Percentiles rank a stretch among this genome's conserved stretches.
These are phyloP conservation scores for Tachystola acroxantha DNA, from an alignment of 2,888 invertebrate genomes.

Conservation along the genomic window DNA sequence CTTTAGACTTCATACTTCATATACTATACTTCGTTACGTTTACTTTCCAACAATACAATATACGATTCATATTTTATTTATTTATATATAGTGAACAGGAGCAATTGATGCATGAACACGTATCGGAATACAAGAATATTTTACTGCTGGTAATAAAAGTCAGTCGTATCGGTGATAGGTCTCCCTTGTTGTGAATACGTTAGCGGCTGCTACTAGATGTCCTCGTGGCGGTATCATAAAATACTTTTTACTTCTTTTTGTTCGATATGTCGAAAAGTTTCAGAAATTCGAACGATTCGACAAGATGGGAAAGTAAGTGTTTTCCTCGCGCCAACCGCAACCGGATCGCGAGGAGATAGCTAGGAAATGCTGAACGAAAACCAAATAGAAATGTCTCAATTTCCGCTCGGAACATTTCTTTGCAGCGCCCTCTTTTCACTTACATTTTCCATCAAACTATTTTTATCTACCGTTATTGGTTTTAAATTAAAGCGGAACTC, in stretches of 20 bases:
- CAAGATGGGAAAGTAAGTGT: slow-evolving; percentile 35
- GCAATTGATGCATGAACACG: neutral
- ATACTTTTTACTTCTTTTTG: neutral
- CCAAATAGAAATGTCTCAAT: slow-evolving; percentile 72
- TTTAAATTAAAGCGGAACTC: slow-evolving; percentile 13
- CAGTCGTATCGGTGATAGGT: slow-evolving; percentile 3
- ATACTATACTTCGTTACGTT: too few species aligned
- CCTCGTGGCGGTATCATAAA: neutral
- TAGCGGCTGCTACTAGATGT: neutral
- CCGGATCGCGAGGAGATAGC: slow-evolving; percentile 53
- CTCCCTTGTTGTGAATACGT: slow-evolving; percentile 3
- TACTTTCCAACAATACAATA: too few species aligned
- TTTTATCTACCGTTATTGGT: slow-evolving; percentile 27
- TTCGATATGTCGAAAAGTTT: neutral
- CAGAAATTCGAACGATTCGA: neutral
- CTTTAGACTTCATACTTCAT: too few species aligned
- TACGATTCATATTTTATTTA: too few species aligned
- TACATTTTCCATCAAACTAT: slow-evolving; percentile 38
- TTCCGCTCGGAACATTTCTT: slow-evolving; percentile 58
- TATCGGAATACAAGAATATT: neutral
- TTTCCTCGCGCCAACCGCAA: slow-evolving; percentile 40
- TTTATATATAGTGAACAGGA: neutral
- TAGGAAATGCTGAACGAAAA: slow-evolving; percentile 60
- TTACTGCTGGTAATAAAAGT: neutral
- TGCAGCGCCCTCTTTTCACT: slow-evolving; percentile 42